Conservation (phyloP, 2,888 invertebrate genomes). For the Abscondita cerata region DNA sequence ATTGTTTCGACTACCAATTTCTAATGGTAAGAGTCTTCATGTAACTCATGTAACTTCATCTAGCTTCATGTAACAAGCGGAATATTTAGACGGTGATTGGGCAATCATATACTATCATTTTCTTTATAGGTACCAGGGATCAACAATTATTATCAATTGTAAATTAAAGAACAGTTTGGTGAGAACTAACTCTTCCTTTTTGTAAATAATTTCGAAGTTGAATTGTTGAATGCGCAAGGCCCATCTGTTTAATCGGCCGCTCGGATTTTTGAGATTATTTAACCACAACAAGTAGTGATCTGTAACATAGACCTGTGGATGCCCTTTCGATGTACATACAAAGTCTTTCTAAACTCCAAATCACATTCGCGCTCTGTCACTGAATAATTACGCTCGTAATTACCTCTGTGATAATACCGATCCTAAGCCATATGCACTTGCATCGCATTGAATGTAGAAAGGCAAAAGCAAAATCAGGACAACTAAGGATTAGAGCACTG, state of each 20-base stretch:
- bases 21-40: background rate
- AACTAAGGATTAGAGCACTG: background rate
- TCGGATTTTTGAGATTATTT: constrained; percentile 1
- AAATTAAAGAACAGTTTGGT: background rate
- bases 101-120: background rate
- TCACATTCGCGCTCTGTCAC: background rate
- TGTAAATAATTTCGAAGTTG: no score
- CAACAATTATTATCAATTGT: no score
- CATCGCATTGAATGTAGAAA: background rate
- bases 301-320: background rate
- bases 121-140: background rate
- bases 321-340: background rate
- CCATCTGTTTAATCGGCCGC: background rate
- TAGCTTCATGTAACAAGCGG: background rate
- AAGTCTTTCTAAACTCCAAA: background rate
- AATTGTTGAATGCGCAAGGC: no score
- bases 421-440: background rate
- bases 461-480: background rate
- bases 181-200: background rate
- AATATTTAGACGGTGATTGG: background rate
- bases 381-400: background rate
- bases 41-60: background rate
- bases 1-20: constrained; percentile 1
- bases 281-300: background rate
- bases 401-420: background rate